Base-by-base conservation (phyloP, 2,113 vertebrate genomes). In the Malurus alboscapulatus region DNA sequence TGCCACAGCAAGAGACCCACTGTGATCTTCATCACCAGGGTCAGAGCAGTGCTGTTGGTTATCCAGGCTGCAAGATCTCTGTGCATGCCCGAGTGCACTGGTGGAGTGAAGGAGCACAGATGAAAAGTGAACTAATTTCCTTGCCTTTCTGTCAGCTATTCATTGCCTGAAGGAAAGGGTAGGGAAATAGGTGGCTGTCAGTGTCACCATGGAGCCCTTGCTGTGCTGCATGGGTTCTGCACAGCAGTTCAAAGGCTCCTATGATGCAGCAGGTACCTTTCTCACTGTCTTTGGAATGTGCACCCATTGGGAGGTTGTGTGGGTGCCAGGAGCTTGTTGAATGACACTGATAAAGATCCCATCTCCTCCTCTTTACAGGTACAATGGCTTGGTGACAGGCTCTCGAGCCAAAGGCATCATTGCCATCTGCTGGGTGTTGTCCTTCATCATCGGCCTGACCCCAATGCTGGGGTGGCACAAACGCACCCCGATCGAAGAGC, bases 381-480 rank as follows among this genome's bases (percentile, higher is more conserved):
- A 99, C 97, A 99, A 99, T 94, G 98, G 99, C 78, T 96, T 99
- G 97, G 99, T 99, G 97, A 99, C 99, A 0, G 98, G 98, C 61
- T 90, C 97, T 44, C 98, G 98, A 53, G 99, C 99, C 42, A 98
- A 97, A 91, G 98, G 98, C 66, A 98, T 99, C 97, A 99, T 99
- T 53, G 98, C 98, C 40, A 94, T 99, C 95, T 99, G 99, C 97
- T 99, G 99, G 99, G 97, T 99, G 48, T 94, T 99, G 58, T 99
- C 99, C 14, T 98, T 99, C 72, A 96, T 98, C 94, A 99, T 99
- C 2, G 99, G 99, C 57, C 97, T 99, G 93, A 99, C 98, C 2
- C 99, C 99, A 10, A 99, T 99, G 98, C 97, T 99, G 76, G 99
- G 99, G 91, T 99, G 99, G 99, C 98, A 99, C 97, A 96, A 84